Evolutionary conservation across 1,140 invertebrate genomes (phyloP).

Genomic region (Chlorops oryzae): DNA sequence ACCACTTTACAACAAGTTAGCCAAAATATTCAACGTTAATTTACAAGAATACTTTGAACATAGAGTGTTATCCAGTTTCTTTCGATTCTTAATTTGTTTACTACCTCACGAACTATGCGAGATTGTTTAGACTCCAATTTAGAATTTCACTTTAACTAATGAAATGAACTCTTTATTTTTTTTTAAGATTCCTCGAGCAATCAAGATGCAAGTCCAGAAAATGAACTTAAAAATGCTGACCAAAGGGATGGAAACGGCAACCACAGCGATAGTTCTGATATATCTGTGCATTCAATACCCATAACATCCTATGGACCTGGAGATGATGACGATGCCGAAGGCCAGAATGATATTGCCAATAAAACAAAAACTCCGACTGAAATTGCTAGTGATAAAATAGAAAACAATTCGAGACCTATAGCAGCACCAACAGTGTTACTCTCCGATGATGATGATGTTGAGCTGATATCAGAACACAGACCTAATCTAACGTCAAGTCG

Average conservation of each 20-base stretch:
- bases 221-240: not conserved
- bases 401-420: not conserved
- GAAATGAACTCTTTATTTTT: too few species aligned
- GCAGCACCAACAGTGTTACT: constrained; percentile 22
- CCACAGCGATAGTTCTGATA: constrained; percentile 24
- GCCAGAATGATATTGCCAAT: not conserved
- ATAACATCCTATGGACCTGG: constrained; percentile 44
- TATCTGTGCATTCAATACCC: constrained; percentile 42
- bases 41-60: too few species aligned
- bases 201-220: too few species aligned
- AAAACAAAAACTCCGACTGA: not conserved
- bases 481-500: too few species aligned
- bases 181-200: not conserved
- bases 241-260: not conserved
- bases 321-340: constrained; percentile 30
- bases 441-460: constrained; percentile 41
- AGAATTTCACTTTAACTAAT: too few species aligned
- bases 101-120: too few species aligned
- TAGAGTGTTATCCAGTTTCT: too few species aligned
- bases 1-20: too few species aligned
- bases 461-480: too few species aligned
- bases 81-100: too few species aligned
- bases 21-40: too few species aligned
- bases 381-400: not conserved
- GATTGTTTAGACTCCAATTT: too few species aligned